Evolutionary conservation across 2,797 vertebrate genomes (phyloP), one percentile per base, ranked within the genome.

Genomic region (Sebastes hubbsi): DNA sequence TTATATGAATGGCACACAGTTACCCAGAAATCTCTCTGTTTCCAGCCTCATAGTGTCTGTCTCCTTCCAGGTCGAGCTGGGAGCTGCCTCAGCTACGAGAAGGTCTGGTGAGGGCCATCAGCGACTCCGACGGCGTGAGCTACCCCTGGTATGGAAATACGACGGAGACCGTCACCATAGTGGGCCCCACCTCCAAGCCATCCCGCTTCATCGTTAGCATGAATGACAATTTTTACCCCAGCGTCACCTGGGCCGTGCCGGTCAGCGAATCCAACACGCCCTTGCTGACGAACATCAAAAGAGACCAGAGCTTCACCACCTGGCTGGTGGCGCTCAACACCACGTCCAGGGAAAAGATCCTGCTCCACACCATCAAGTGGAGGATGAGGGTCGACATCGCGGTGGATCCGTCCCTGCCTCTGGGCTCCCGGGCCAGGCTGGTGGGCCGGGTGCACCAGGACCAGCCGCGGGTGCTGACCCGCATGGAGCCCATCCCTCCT

Each of bases 161-260:
- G 32, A 99, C 98, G 0, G 98, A 99, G 93, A 99, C 98, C 0
- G 98, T 99, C 81, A 99, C 98, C 70, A 94, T 99, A 68, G 96
- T 97, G 0, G 98, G 98, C 46, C 98, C 98, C 80, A 99, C 97
- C 8, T 97, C 96, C 93, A 99, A 98, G 91, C 96, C 97, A 27
- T 98, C 97, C 78, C 97, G 97, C 90, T 98, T 99, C 93, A 96
- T 96, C 0, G 97, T 99, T 90, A 98, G 98, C 95, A 99, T 99
- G 98, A 99, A 99, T 14, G 98, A 99, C 95, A 99, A 99, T 92
- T 99, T 99, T 92, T 99, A 99, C 91, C 98, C 98, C 63, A 99
- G 98, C 0, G 98, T 99, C 91, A 99, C 98, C 0, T 99, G 98
- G 98, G 98, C 98, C 0, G 98, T 99, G 80, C 98, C 98, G 0